Conservation (phyloP, 2,113 vertebrate species). For the Tenebrosternarchus preto region DNA sequence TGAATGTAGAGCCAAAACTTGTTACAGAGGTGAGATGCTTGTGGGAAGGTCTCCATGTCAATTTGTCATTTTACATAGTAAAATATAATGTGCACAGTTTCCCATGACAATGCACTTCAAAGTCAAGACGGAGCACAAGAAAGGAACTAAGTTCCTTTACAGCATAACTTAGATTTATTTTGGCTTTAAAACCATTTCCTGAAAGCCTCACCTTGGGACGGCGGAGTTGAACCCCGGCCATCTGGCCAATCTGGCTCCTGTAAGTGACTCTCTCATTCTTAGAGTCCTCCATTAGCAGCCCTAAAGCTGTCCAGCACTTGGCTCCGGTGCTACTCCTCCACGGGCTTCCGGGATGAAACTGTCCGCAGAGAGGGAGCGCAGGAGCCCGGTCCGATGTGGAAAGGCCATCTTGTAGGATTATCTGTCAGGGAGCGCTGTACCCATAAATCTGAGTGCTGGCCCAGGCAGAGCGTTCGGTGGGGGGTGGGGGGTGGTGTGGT, state of each 20-base stretch:
- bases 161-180: slow-evolving; percentile 14
- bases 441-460: slow-evolving; percentile 52
- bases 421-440: slow-evolving; percentile 49
- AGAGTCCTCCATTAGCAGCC: slow-evolving; percentile 5
- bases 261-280: slow-evolving; percentile 1
- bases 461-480: not conserved
- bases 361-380: slow-evolving; percentile 26
- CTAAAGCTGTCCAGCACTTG: slow-evolving; percentile 22
- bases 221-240: not conserved
- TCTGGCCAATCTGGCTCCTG: slow-evolving; percentile 14
- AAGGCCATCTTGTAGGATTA: slow-evolving; percentile 58
- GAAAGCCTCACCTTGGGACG: slow-evolving; percentile 18
- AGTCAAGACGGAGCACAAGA: not conserved
- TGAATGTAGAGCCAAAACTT: not conserved
- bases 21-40: slow-evolving; percentile 1
- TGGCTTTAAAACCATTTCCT: slow-evolving; percentile 14
- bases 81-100: slow-evolving; percentile 1
- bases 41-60: not conserved
- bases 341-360: slow-evolving; percentile 9
- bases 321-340: not conserved
- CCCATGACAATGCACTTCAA: not conserved
- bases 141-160: slow-evolving; percentile 25
- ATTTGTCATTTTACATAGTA: too few relatives aligned
- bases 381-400: slow-evolving; percentile 49
- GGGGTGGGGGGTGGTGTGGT: too few relatives aligned